Conservation (phyloP, 2,797 vertebrate species). For the Chloroceryle inda region DNA sequence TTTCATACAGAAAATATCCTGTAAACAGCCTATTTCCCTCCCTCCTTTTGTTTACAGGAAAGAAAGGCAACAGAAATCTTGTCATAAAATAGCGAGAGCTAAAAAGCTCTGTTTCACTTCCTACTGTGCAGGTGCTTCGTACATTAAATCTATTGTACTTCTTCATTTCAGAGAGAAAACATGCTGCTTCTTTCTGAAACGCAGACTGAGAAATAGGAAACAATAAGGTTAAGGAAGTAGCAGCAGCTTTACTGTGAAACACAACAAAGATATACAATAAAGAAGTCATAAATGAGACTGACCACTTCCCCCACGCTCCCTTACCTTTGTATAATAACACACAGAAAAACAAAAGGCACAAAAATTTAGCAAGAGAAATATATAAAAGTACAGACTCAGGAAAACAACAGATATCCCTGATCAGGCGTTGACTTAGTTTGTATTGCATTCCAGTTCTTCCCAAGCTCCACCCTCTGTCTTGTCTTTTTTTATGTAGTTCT, state of each 20-base stretch:
- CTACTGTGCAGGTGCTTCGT: conserved; percentile 61
- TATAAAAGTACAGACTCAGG: neutral
- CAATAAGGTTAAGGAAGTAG: neutral
- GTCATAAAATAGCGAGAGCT: conserved; percentile 42
- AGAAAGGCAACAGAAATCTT: conserved; percentile 73
- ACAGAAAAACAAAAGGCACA: neutral
- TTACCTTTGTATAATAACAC: neutral
- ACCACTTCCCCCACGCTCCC: neutral
- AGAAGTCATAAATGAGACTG: neutral
- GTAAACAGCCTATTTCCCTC: conserved; percentile 70
- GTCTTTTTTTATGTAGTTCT: neutral
- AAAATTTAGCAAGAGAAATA: neutral
- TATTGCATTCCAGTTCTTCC: neutral
- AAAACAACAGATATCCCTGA: neutral
- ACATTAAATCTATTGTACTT: conserved; percentile 22
- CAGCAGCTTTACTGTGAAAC: neutral
- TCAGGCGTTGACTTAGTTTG: neutral
- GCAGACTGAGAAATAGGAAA: neutral
- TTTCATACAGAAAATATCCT: conserved; percentile 80
- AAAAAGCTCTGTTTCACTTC: conserved; percentile 59
- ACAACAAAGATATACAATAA: neutral
- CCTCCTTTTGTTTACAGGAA: conserved; percentile 76
- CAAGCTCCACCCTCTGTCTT: neutral
- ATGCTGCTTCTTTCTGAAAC: neutral
- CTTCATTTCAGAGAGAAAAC: conserved; percentile 8